Percentiles rank a stretch among this genome's conserved stretches.
Conservation (phyloP, 1,140 invertebrate genomes). For the Meloidogyne hapla region DNA sequence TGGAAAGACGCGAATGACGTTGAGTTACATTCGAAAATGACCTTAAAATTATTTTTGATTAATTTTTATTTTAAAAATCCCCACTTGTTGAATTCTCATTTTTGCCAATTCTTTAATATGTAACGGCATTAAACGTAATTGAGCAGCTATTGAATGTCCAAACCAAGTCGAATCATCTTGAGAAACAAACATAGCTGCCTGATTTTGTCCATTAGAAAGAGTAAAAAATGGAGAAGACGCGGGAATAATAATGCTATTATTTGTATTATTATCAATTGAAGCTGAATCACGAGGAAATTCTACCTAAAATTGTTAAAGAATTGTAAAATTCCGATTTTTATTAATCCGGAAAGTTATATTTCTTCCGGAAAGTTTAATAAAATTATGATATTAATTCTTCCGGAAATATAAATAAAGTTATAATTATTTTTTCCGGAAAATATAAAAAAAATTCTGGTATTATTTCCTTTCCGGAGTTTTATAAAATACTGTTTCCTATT, state of each 20-base stretch:
- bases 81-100: constrained; percentile 28
- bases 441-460: neutral
- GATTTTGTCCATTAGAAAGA: neutral
- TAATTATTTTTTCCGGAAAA: neutral
- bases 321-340: too few relatives aligned
- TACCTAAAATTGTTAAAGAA: neutral
- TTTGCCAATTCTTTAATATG: constrained; percentile 29
- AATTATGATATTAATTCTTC: neutral
- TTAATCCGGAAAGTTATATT: neutral
- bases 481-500: too few relatives aligned
- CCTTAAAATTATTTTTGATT: neutral
- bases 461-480: constrained; percentile 10
- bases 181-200: neutral
- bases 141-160: constrained; percentile 20
- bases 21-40: neutral
- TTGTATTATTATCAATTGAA: neutral
- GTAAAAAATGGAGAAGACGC: neutral
- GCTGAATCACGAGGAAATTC: neutral
- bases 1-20: neutral
- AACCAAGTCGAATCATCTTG: constrained; percentile 30
- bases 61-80: neutral
- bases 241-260: neutral
- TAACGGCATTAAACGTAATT: constrained; percentile 18
- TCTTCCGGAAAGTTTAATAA: neutral
- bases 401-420: neutral